Evolutionary conservation across 2,113 vertebrate species (phyloP).

Genomic region (Aphelocoma coerulescens): DNA sequence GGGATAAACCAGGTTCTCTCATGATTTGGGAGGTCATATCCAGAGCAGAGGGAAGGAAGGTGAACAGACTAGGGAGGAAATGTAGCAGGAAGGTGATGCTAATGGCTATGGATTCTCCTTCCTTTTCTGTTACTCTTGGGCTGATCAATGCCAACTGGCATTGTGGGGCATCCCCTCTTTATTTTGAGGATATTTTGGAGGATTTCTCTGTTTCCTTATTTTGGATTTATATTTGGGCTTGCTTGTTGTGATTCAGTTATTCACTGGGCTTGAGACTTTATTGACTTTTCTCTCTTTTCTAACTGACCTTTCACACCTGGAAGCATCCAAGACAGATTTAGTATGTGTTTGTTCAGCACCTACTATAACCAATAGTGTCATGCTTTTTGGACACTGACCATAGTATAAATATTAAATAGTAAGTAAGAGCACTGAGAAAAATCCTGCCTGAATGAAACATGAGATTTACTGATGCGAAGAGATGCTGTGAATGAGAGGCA

Average conservation of each 20-base stretch:
- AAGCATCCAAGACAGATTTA: background rate
- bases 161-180: background rate
- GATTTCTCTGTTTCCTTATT: background rate
- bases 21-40: accelerated
- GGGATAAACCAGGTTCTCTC: background rate
- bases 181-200: background rate
- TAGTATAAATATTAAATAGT: slow-evolving; percentile 28
- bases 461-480: background rate
- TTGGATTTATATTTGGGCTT: background rate
- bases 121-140: background rate
- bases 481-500: background rate
- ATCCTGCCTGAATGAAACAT: slow-evolving; percentile 5
- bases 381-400: background rate
- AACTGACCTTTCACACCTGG: slow-evolving; percentile 11
- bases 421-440: background rate
- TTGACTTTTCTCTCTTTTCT: background rate
- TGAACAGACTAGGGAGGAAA: background rate
- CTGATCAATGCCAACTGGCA: background rate
- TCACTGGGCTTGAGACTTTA: background rate
- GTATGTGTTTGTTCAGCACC: slow-evolving; percentile 13
- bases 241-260: background rate
- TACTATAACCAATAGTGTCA: background rate
- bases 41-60: background rate
- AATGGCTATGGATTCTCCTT: background rate
- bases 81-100: background rate